Percentiles rank a stretch among this genome's conserved stretches.
phyloP scores from a whole-genome alignment of 2,113 vertebrate genomes.

The Laterallus jamaicensis region DNA sequence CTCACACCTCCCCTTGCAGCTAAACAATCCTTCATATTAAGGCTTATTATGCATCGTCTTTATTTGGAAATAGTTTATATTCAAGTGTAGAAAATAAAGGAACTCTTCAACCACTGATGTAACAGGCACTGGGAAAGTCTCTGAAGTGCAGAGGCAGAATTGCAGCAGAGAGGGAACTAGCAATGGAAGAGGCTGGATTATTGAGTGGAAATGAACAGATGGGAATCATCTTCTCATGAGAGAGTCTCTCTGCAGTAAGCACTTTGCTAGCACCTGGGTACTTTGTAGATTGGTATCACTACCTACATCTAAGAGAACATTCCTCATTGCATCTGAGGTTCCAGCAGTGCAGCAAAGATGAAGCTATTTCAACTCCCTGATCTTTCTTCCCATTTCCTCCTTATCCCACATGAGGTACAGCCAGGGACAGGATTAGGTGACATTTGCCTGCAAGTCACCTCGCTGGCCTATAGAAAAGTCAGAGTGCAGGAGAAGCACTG shows the following conservation, averaged over 20 bases:
- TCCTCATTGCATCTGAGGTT: neutral
- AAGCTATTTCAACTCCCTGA: neutral
- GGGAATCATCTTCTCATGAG: neutral
- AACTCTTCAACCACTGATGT: neutral
- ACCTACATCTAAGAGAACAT: neutral
- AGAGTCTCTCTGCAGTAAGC: neutral
- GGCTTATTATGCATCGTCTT: neutral
- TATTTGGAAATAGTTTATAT: neutral
- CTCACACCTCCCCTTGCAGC: neutral
- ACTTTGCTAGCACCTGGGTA: neutral
- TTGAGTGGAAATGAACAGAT: accelerated
- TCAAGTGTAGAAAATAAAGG: neutral
- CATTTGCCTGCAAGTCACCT: neutral
- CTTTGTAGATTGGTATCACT: neutral
- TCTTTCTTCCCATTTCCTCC: neutral
- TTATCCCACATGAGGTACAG: neutral
- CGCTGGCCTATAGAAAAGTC: neutral
- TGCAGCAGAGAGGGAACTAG: neutral
- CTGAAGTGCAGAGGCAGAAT: neutral
- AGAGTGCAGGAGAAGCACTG: neutral
- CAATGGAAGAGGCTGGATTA: neutral
- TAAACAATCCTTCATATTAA: neutral
- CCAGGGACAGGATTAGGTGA: neutral
- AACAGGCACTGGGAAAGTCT: neutral
- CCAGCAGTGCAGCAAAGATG: neutral